Evolutionary conservation across 2,888 invertebrate species (phyloP).

Genomic region (Mimachlamys varia): DNA sequence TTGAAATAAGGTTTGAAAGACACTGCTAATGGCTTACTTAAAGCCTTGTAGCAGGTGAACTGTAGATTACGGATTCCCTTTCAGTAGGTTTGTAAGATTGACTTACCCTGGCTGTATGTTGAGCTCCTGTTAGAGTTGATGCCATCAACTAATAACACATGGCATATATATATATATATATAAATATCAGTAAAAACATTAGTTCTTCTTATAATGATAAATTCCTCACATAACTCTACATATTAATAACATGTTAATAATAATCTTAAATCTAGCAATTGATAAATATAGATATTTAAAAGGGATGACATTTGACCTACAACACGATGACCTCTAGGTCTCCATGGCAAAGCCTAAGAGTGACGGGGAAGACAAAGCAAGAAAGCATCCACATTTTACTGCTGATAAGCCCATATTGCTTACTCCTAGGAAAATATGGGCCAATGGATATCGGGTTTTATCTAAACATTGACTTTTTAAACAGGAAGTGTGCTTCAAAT

Average conservation of each 20-base stretch:
- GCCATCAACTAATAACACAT: background rate
- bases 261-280: background rate
- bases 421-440: background rate
- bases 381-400: background rate
- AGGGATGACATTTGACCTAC: background rate
- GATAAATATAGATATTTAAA: background rate
- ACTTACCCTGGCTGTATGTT: background rate
- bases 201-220: constrained; percentile 32
- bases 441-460: too few relatives aligned
- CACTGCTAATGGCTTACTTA: background rate
- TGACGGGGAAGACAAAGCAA: background rate
- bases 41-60: background rate
- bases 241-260: constrained; percentile 6
- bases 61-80: background rate
- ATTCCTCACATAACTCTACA: background rate
- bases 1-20: background rate
- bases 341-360: background rate
- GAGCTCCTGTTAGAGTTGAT: background rate
- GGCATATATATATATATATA: constrained; percentile 8
- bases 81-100: background rate
- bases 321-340: background rate
- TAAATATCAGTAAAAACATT: constrained; percentile 8
- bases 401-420: background rate
- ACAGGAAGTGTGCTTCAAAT: too few relatives aligned
- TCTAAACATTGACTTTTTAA: too few relatives aligned